A percentile compares a stretch with the other conserved stretches of the same genome.
Conservation (phyloP, 2,888 invertebrate species). For the Ctenicera cuprea region DNA sequence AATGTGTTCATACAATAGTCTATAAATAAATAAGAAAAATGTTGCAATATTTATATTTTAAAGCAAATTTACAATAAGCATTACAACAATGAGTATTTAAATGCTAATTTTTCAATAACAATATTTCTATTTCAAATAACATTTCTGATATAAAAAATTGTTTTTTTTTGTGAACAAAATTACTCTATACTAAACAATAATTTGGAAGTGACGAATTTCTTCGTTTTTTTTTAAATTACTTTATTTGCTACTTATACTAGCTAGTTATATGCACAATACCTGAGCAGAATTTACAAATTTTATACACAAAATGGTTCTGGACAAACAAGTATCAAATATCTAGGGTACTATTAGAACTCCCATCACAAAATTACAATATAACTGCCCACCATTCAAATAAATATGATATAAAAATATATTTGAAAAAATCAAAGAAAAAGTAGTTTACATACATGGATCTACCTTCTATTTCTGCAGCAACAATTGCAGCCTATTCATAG, state of each 20-base stretch:
- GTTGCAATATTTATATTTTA: slow-evolving; percentile 66
- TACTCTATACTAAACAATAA: slow-evolving; percentile 37
- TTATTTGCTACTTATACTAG: slow-evolving; percentile 38
- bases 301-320: slow-evolving; percentile 29
- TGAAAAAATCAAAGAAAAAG: not conserved
- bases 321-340: not conserved
- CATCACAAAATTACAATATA: slow-evolving; percentile 7
- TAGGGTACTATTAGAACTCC: not conserved
- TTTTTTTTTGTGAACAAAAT: slow-evolving; percentile 32
- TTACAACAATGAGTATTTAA: slow-evolving; percentile 62
- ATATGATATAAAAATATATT: not conserved
- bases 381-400: not conserved
- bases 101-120: slow-evolving; percentile 57
- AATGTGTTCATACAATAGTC: not conserved
- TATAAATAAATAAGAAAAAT: slow-evolving; percentile 53
- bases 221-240: slow-evolving; percentile 9
- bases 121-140: slow-evolving; percentile 55
- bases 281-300: slow-evolving; percentile 49
- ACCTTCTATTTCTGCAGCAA: not conserved
- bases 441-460: not conserved
- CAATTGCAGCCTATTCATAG: no score
- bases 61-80: slow-evolving; percentile 64
- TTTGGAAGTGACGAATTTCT: slow-evolving; percentile 37
- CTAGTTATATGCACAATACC: slow-evolving; percentile 44
- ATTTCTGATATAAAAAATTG: slow-evolving; percentile 26